Base-by-base conservation (phyloP, 2,113 vertebrate genomes). In the Hoplias malabaricus region DNA sequence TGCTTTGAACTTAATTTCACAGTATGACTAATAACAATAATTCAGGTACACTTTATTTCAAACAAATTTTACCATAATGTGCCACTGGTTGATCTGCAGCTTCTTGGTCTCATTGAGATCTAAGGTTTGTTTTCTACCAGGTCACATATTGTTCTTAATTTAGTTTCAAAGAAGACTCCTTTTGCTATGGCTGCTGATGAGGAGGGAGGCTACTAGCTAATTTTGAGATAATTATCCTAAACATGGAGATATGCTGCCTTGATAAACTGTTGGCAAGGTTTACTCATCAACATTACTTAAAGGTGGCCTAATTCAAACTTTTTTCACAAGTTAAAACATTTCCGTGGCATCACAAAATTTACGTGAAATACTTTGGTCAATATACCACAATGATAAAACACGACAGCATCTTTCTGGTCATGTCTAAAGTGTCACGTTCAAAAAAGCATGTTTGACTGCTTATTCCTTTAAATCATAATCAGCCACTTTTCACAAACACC, bases 281-380 rank as follows among this genome's bases (percentile, higher is more conserved):
- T 68, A 79, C 76, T 82, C 69, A 82, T 78, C 70, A 78, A 82
- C 75, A 75, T 82, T 82, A 63, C 31, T 79, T 71, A 83, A 75
- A 72, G 59, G 65, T 83, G n/a, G n/a, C n/a, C n/a, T n/a, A n/a
- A n/a, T n/a, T n/a, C n/a, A n/a, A n/a, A n/a, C n/a, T n/a, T n/a
- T n/a, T n/a, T n/a, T n/a, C n/a, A n/a, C n/a, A n/a, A n/a, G n/a
- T n/a, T n/a, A n/a, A n/a, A n/a, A n/a, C n/a, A n/a, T n/a, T n/a
- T n/a, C n/a, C n/a, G n/a, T n/a, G n/a, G n/a, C n/a, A n/a, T n/a
- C n/a, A n/a, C n/a, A n/a, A n/a, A n/a, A n/a, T n/a, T n/a, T n/a
- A n/a, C n/a, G n/a, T n/a, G n/a, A n/a, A n/a, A n/a, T n/a, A n/a
- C n/a, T n/a, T n/a, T n/a, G n/a, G n/a, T n/a, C n/a, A n/a, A n/a